Evolutionary conservation across 2,113 vertebrate species (phyloP).

Genomic region (Pipra filicauda): DNA sequence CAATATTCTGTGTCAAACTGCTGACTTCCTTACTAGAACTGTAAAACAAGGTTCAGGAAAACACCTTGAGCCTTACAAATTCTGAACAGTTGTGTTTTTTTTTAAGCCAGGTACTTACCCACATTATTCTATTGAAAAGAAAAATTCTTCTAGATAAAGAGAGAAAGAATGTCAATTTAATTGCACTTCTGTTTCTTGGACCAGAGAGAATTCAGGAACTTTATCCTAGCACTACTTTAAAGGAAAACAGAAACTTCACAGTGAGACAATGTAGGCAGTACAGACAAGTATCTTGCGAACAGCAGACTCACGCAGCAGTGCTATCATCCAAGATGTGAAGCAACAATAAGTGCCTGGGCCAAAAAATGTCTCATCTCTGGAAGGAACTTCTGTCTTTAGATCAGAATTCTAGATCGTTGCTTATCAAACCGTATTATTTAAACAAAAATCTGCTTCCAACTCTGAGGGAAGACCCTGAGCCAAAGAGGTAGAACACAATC

Average conservation of each 20-base stretch:
- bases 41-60: neutral
- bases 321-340: neutral
- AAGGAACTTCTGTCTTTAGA: neutral
- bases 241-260: neutral
- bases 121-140: neutral
- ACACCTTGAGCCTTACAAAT: neutral
- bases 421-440: neutral
- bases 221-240: neutral
- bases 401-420: neutral
- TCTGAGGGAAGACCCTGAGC: neutral
- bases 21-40: neutral
- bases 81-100: neutral
- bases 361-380: neutral
- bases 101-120: neutral
- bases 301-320: neutral
- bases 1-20: neutral
- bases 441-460: neutral
- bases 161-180: neutral
- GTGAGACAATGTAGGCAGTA: neutral
- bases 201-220: neutral
- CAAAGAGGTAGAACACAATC: accelerated
- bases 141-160: neutral
- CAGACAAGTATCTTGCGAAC: neutral
- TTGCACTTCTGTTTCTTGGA: neutral
- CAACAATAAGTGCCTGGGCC: neutral